phyloP scores from a whole-genome alignment of 1,140 invertebrate species.

The Limonius californicus region DNA sequence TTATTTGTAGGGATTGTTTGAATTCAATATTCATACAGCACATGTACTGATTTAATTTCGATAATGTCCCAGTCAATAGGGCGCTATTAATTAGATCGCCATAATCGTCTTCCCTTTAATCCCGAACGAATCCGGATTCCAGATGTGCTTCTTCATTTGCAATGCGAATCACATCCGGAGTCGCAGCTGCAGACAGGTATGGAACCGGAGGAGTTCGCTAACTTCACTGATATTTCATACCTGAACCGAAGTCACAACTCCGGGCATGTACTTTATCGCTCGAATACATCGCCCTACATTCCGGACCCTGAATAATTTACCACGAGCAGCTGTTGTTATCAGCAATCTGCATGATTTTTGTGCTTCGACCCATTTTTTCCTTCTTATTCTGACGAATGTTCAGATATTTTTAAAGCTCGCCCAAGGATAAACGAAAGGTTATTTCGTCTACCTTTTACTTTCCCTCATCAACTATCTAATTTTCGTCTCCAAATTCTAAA shows the following conservation, averaged over 20 bases:
- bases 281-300: background rate
- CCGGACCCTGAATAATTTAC: background rate
- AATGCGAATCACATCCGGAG: background rate
- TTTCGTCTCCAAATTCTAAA: too few relatives aligned
- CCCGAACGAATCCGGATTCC: background rate
- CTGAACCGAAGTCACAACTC: background rate
- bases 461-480: too few relatives aligned
- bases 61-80: background rate
- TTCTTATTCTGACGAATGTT: background rate
- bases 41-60: conserved; percentile 7
- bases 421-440: too few relatives aligned
- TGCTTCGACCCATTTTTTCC: background rate
- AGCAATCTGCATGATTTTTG: background rate
- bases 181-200: background rate
- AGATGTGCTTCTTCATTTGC: background rate
- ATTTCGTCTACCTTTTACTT: too few relatives aligned
- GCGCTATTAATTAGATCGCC: background rate
- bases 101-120: background rate
- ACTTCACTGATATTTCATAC: background rate
- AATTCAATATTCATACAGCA: conserved; percentile 1
- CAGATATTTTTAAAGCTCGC: too few relatives aligned
- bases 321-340: background rate
- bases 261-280: background rate
- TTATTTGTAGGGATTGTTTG: background rate
- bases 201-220: background rate